These are phyloP conservation scores for Nomada goodeniana DNA, from an alignment of 2,888 invertebrate genomes.

Conservation along the genomic window DNA sequence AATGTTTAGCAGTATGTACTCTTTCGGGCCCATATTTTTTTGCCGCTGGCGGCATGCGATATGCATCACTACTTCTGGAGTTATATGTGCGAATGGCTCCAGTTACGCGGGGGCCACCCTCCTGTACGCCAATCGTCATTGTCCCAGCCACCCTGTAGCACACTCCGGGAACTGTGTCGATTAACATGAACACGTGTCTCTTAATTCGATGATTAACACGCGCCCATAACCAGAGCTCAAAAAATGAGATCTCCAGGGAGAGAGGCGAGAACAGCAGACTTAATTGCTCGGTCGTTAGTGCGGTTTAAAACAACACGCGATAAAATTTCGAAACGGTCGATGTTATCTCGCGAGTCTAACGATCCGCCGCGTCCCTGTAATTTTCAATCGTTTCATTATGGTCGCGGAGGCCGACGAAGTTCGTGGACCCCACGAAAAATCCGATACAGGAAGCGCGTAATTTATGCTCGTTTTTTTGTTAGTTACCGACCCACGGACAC, in stretches of 20 bases:
- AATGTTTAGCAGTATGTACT: neutral
- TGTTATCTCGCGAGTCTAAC: slow-evolving; percentile 19
- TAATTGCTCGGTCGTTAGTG: slow-evolving; percentile 30
- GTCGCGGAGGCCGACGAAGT: slow-evolving; percentile 7
- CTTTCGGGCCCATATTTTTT: slow-evolving; percentile 1
- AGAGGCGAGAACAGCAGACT: neutral
- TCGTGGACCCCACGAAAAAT: slow-evolving; percentile 41
- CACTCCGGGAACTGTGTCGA: neutral
- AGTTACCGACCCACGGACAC: slow-evolving; percentile 26
- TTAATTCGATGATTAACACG: slow-evolving; percentile 52
- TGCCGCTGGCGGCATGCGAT: slow-evolving; percentile 13
- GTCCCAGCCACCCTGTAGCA: neutral
- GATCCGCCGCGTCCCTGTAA: slow-evolving; percentile 19
- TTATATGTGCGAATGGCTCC: slow-evolving; percentile 1
- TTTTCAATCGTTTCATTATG: slow-evolving; percentile 31
- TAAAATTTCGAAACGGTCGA: neutral
- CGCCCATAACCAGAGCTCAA: slow-evolving; percentile 10
- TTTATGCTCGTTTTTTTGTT: slow-evolving; percentile 40
- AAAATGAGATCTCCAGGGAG: neutral
- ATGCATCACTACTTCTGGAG: slow-evolving; percentile 46
- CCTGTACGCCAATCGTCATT: slow-evolving; percentile 13
- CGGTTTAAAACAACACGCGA: neutral
- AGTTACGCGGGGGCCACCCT: slow-evolving; percentile 25
- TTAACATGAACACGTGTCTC: slow-evolving; percentile 38
- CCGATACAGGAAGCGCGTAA: slow-evolving; percentile 46